phyloP scores from a whole-genome alignment of 1,140 invertebrate genomes.

The Ditylenchus dipsaci region DNA sequence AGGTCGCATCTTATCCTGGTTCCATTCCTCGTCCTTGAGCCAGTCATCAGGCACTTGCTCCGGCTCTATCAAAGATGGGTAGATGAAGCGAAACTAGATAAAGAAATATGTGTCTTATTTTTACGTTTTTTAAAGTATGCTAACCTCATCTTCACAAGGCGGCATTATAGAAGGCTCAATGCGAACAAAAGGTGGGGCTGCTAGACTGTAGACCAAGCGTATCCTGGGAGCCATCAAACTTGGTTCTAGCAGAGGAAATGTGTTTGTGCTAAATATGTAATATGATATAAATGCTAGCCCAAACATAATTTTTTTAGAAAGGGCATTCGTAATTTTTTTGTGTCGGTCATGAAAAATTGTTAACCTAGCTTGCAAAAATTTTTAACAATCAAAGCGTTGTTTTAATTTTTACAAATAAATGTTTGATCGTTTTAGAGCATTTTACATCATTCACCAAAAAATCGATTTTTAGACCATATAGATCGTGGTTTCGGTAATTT shows the following conservation, averaged over 20 bases:
- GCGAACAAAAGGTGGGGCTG: slow-evolving; percentile 11
- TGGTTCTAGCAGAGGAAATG: not conserved
- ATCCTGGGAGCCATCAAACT: not conserved
- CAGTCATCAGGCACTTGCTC: slow-evolving; percentile 16
- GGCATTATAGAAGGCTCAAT: slow-evolving; percentile 22
- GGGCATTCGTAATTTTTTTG: too few relatives aligned
- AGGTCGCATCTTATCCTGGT: slow-evolving; percentile 15
- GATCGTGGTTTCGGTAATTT: too few relatives aligned
- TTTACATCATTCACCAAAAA: too few relatives aligned
- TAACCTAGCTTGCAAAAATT: too few relatives aligned
- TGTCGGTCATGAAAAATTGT: too few relatives aligned
- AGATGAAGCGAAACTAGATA: slow-evolving; percentile 17
- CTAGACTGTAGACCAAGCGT: slow-evolving; percentile 14
- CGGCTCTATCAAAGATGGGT: slow-evolving; percentile 12
- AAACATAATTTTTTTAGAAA: too few relatives aligned
- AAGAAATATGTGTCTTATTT: not conserved
- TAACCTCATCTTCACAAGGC: slow-evolving; percentile 20
- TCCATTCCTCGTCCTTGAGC: slow-evolving; percentile 21
- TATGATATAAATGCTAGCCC: too few relatives aligned
- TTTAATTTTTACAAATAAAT: too few relatives aligned
- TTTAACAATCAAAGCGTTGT: too few relatives aligned
- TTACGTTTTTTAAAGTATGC: not conserved
- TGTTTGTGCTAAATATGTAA: slow-evolving; percentile 17
- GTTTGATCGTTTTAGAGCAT: too few relatives aligned
- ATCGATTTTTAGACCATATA: too few relatives aligned